phyloP scores from a whole-genome alignment of 2,113 vertebrate species.

The Nycticryphes semicollaris region DNA sequence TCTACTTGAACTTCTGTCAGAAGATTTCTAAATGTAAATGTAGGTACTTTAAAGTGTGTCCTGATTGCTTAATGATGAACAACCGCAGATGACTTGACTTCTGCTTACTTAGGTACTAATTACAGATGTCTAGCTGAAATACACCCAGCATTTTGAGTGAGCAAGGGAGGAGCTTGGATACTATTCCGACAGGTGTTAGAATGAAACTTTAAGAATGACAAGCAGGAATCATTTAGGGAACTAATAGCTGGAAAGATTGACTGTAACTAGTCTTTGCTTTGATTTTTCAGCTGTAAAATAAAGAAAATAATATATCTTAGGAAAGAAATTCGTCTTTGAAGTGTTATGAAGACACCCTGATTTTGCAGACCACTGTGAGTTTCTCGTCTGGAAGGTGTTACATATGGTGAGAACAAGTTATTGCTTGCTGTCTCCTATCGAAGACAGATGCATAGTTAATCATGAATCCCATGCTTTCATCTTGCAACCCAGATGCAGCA shows the following conservation, averaged over 20 bases:
- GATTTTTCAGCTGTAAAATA: not conserved
- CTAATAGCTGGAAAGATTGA: not conserved
- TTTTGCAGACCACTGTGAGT: conserved; percentile 1
- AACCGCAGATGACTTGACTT: not conserved
- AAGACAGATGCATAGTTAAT: conserved; percentile 45
- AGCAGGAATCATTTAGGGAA: not conserved
- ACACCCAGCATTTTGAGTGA: not conserved
- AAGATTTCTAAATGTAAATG: conserved; percentile 19
- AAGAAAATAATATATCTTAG: not conserved
- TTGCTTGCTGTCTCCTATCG: conserved; percentile 14
- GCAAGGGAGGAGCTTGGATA: not conserved
- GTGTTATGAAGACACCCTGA: not conserved
- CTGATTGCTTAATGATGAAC: conserved; percentile 17
- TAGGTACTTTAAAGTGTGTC: not conserved
- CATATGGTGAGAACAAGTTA: not conserved
- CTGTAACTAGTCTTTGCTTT: not conserved
- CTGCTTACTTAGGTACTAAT: conserved; percentile 7
- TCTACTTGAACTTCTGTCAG: not conserved
- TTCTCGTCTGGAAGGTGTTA: not conserved
- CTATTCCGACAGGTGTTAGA: not conserved
- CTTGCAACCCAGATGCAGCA: not conserved
- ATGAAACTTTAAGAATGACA: not conserved
- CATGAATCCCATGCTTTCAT: not conserved
- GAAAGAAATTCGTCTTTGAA: not conserved
- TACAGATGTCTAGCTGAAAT: conserved; percentile 7